Evolutionary conservation across 2,113 vertebrate species (phyloP), one percentile per base, ranked within the genome.

Genomic region (Collichthys lucidus): DNA sequence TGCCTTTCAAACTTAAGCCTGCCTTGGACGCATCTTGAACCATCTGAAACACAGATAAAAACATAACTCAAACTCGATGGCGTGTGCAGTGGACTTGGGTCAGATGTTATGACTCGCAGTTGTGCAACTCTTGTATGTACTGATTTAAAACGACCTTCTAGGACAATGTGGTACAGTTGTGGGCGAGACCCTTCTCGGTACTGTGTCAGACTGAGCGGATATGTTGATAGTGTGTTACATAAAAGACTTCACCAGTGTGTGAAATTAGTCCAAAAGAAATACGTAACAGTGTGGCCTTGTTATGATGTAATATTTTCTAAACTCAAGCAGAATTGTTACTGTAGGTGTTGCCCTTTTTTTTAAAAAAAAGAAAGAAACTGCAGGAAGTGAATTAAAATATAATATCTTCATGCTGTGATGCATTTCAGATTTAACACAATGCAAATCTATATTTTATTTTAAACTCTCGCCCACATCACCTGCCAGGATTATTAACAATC

Each of bases 1-100:
- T 99, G 55, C 75, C 86, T 69, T 92, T 94, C 61, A 96, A 64
- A 77, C 93, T 96, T 29, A 96, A 20, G 4, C 97, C 97, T 3
- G 62, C 94, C 79, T 93, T 96, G 60, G 96, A 95, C 0, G 95
- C 92, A 1, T 85, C 44, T 35, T 93, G 64, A 70, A 98, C 81
- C 16, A 93, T 90, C 98, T 98, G 89, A 22, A 91, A 74, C 17
- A 53, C 5, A 53, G 20, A 63, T 26, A 17, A 24, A 56, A 67
- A 0, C 46, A 42, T 11, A 2, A 2, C 35, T 65, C n/a, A 75
- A 44, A 69, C 14, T 31, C 9, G 5, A 17, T 31, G 62, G 0
- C 0, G n/a, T 26, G 19, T 20, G 42, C 7, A 5, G 24, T 62
- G 29, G 12, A 68, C 20, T 52, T 47, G 4, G 22, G 29, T 31